phyloP scores from a whole-genome alignment of 2,113 vertebrate species.

The Noturus placidus region DNA sequence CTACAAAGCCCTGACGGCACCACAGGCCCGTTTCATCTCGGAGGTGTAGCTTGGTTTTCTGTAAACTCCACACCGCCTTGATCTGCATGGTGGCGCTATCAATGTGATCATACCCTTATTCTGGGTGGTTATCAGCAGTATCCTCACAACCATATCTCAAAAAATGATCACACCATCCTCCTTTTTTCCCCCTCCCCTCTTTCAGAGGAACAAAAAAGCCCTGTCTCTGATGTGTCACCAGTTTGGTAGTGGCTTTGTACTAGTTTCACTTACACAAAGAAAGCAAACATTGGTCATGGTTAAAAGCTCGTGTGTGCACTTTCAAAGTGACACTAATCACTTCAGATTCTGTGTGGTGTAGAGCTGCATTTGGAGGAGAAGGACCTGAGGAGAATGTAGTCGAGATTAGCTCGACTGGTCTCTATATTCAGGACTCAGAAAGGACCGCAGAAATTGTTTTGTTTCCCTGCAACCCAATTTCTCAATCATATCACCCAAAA shows the following conservation, averaged over 20 bases:
- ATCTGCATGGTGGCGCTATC: conserved; percentile 36
- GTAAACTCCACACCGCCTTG: conserved; percentile 19
- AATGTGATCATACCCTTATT: conserved; percentile 7
- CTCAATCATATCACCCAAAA: not conserved
- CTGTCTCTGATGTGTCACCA: not conserved
- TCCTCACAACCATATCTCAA: not conserved
- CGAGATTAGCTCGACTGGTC: not conserved
- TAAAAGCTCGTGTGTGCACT: not conserved
- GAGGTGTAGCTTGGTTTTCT: conserved; percentile 21
- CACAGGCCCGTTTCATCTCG: conserved; percentile 19
- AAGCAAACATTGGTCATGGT: not conserved
- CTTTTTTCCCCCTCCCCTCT: not conserved
- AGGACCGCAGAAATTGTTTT: not conserved
- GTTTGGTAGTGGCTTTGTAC: conserved; percentile 6
- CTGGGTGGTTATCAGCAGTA: conserved; percentile 25
- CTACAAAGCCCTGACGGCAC: conserved; percentile 23
- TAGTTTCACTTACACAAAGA: not conserved
- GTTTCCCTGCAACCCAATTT: not conserved
- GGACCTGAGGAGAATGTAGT: not conserved
- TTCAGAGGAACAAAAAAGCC: not conserved
- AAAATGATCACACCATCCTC: not conserved
- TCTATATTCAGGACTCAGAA: not conserved
- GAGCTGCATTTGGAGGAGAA: not conserved
- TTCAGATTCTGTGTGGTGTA: not conserved
- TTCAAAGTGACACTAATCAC: not conserved